Evolutionary conservation across 1,140 invertebrate genomes (phyloP).

Genomic region (Camponotus floridanus): DNA sequence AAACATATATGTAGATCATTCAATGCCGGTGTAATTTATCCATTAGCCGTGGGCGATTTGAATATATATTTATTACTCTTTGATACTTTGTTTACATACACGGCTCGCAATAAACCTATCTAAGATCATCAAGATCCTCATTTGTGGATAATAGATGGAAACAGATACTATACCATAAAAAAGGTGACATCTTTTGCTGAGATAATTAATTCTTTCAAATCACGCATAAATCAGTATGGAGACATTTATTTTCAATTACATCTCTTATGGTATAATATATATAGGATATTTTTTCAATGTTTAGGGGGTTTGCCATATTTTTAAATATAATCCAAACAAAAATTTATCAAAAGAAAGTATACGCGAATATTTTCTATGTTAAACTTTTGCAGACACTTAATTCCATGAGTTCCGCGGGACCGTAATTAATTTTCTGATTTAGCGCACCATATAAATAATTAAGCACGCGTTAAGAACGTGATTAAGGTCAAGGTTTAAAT

Average conservation of each 20-base stretch:
- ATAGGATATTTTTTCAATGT: background rate
- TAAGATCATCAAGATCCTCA: too few species aligned
- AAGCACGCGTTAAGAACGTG: conserved; percentile 7
- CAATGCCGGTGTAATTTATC: background rate
- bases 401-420: background rate
- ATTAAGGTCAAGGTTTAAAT: conserved; percentile 27
- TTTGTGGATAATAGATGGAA: conserved; percentile 12
- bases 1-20: conserved; percentile 39
- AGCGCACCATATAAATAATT: conserved; percentile 33
- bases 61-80: too few species aligned
- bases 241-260: background rate
- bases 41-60: background rate
- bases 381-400: background rate
- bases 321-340: background rate
- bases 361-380: background rate
- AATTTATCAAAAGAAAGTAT: conserved; percentile 1
- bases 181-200: conserved; percentile 5
- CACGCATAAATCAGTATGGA: background rate
- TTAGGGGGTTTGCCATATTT: background rate
- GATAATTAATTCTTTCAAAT: background rate
- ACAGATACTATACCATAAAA: conserved; percentile 11
- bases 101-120: too few species aligned
- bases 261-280: background rate
- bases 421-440: conserved; percentile 49
- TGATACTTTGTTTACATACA: too few species aligned